phyloP scores from a whole-genome alignment of 1,140 invertebrate species.

The Arion vulgaris region DNA sequence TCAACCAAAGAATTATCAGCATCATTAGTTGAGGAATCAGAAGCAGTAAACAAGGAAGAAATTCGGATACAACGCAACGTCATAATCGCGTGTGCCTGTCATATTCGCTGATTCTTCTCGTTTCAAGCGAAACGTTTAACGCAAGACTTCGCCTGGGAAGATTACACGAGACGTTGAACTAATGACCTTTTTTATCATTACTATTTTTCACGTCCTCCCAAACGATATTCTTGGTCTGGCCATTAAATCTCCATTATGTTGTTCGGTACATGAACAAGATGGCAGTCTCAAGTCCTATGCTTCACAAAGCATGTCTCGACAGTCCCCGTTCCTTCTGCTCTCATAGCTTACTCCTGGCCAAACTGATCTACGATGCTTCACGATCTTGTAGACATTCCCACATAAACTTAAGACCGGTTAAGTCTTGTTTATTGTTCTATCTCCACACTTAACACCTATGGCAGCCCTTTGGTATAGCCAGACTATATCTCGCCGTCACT shows the following conservation, averaged over 20 bases:
- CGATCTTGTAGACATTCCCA: not conserved
- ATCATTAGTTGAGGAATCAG: no score
- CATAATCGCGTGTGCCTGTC: not conserved
- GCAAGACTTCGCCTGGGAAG: not conserved
- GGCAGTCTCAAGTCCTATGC: not conserved
- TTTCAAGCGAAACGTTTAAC: not conserved
- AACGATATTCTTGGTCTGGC: not conserved
- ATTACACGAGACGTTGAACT: not conserved
- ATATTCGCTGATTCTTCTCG: not conserved
- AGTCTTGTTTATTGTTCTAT: not conserved
- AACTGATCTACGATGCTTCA: not conserved
- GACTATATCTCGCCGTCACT: not conserved
- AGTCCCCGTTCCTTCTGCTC: not conserved
- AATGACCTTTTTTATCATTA: not conserved
- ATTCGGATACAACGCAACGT: no score
- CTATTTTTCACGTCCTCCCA: not conserved
- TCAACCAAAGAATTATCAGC: no score
- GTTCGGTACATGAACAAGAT: not conserved
- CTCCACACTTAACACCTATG: conserved; percentile 5
- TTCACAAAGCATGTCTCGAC: not conserved
- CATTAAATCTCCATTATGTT: conserved; percentile 8
- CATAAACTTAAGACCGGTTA: not conserved
- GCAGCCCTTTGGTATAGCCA: not conserved
- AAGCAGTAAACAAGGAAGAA: no score
- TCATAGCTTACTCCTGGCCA: not conserved